Percentiles rank a stretch among this genome's conserved stretches.
Evolutionary conservation across 2,888 invertebrate genomes (phyloP).

Genomic region (Selenia dentaria): DNA sequence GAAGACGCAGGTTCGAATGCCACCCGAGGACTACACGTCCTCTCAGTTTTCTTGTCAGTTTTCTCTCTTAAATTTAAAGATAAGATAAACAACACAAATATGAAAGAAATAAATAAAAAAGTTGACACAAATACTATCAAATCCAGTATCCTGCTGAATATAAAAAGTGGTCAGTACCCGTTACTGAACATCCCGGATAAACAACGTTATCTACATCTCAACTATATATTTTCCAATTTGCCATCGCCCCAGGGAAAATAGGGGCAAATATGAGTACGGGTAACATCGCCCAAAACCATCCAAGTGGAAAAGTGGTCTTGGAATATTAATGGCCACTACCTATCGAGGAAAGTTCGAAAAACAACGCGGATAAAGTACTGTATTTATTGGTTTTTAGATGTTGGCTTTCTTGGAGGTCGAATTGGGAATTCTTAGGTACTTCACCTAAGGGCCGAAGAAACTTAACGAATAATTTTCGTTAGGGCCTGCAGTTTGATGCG

Average conservation of each 20-base stretch:
- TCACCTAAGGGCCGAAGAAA: neutral
- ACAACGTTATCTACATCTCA: constrained; percentile 8
- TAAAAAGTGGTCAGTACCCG: neutral
- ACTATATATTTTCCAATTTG: constrained; percentile 29
- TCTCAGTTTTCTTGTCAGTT: too few species aligned
- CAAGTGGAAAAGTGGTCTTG: constrained; percentile 43
- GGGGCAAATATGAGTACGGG: constrained; percentile 35
- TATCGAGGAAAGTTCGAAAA: constrained; percentile 28
- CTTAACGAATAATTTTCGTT: too few species aligned
- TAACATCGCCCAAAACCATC: constrained; percentile 39
- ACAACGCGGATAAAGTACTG: constrained; percentile 29
- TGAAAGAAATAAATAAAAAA: too few species aligned
- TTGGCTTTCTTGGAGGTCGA: constrained; percentile 7
- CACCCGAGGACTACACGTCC: too few species aligned
- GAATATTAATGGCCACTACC: constrained; percentile 42
- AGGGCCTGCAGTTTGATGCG: too few species aligned
- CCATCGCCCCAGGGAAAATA: constrained; percentile 30
- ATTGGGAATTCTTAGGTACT: neutral
- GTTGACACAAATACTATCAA: too few species aligned
- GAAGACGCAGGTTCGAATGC: too few species aligned
- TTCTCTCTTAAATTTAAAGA: too few species aligned
- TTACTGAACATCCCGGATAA: constrained; percentile 5
- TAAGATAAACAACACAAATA: too few species aligned
- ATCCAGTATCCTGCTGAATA: too few species aligned
- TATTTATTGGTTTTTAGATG: constrained; percentile 29